These are phyloP conservation scores for Andrena dorsata DNA, from an alignment of 2,888 invertebrate species.

Conservation along the genomic window DNA sequence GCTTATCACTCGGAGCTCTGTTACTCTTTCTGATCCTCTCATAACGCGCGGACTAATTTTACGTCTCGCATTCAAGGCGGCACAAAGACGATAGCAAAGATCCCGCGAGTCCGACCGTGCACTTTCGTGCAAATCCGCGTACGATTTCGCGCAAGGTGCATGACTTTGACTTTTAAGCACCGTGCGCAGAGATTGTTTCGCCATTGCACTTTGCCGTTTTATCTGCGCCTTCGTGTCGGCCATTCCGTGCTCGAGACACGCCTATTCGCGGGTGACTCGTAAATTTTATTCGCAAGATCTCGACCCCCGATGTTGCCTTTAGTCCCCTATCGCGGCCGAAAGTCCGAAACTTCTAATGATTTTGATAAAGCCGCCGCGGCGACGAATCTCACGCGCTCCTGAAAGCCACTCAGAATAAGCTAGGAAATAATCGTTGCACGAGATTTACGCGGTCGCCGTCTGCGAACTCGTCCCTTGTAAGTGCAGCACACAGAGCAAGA, in stretches of 20 bases:
- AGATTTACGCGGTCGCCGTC: slow-evolving; percentile 21
- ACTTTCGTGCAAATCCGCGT: slow-evolving; percentile 32
- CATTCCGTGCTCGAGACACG: slow-evolving; percentile 10
- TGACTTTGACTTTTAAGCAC: slow-evolving; percentile 26
- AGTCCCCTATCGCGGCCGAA: slow-evolving; percentile 21
- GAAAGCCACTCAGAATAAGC: slow-evolving; percentile 8
- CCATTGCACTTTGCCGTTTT: slow-evolving; percentile 14
- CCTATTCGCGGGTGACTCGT: slow-evolving; percentile 60
- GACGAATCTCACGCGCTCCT: neutral
- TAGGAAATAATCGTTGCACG: slow-evolving; percentile 30
- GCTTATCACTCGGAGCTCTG: slow-evolving; percentile 38
- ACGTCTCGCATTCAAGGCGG: no score
- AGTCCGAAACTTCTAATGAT: slow-evolving; percentile 21
- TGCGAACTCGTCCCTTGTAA: slow-evolving; percentile 2
- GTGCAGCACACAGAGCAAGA: slow-evolving; percentile 4
- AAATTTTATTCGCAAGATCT: slow-evolving; percentile 53
- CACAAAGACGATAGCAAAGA: slow-evolving; percentile 29
- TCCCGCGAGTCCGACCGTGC: slow-evolving; percentile 3
- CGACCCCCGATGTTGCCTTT: neutral
- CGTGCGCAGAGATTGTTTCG: slow-evolving; percentile 16
- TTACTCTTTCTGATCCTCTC: slow-evolving; percentile 42
- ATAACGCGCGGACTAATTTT: slow-evolving; percentile 1
- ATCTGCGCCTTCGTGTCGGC: slow-evolving; percentile 33
- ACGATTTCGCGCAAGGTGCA: slow-evolving; percentile 10
- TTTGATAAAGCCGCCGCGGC: slow-evolving; percentile 12